Evolutionary conservation across 2,113 vertebrate genomes (phyloP), one percentile per base, ranked within the genome.

Genomic region (Neogale vison): DNA sequence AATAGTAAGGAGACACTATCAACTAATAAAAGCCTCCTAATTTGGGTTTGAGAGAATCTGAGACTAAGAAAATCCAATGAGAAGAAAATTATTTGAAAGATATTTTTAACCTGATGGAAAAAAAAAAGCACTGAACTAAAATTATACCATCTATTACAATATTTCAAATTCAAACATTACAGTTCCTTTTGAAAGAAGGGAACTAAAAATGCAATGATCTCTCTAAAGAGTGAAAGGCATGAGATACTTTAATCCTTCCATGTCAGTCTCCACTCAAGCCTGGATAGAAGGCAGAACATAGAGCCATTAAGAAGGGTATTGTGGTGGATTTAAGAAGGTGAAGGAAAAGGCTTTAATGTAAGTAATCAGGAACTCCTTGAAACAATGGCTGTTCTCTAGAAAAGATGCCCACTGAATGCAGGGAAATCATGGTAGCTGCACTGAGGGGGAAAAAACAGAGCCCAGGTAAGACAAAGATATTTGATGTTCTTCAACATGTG

Each of bases 81-180:
- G 69, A 81, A 45, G 57, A 93, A 92, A 96, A 95, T 71, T 85
- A 96, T 94, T 96, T 94, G 81, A 96, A 93, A 87, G 90, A n/a
- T 94, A 96, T 92, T 97, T 97, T 98, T 86, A 98, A 95, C 57
- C 55, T 95, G 79, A 93, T 88, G 24, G 57, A 29, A 83, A 86
- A 93, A 93, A 96, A 93, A 95, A 98, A n/a, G 29, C 61, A 85
- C 52, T 2, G 31, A 90, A 82, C 95, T 96, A 97, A 96, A 98
- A 97, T 96, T 92, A 93, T 17, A 90, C 31, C 31, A 77, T 76
- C 50, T 92, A 90, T 95, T 96, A 76, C 57, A 39, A 92, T 88
- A 90, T 84, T 96, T 92, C 81, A 94, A 65, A 93, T 63, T 95
- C 24, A 96, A 88, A 96, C 21, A 93, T 96, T 87, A 6, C 3